These are phyloP conservation scores for Motacilla alba DNA, from an alignment of 2,113 vertebrate species.

Conservation along the genomic window DNA sequence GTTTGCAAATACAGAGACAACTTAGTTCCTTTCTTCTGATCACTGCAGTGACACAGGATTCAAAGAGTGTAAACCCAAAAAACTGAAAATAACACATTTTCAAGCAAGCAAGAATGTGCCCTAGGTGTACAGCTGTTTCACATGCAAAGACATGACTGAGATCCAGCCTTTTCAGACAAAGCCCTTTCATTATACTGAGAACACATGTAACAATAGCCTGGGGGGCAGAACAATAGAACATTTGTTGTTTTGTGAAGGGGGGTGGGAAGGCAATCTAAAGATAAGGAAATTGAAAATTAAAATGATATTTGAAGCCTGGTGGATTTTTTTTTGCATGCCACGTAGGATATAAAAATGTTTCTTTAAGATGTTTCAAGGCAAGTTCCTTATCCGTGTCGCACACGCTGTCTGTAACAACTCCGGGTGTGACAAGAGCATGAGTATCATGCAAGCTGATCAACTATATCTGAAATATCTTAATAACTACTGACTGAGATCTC, in stretches of 20 bases:
- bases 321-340: not conserved
- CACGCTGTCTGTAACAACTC: not conserved
- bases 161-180: constrained; percentile 32
- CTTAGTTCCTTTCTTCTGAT: not conserved
- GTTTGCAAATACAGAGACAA: not conserved
- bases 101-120: not conserved
- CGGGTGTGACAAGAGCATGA: not conserved
- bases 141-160: constrained; percentile 34
- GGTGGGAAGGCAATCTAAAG: not conserved
- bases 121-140: constrained; percentile 50
- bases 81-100: not conserved
- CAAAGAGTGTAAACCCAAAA: not conserved
- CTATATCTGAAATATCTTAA: not conserved
- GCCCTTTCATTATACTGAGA: constrained; percentile 25
- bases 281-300: constrained; percentile 37
- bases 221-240: not conserved
- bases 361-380: not conserved
- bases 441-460: not conserved
- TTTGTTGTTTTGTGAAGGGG: not conserved
- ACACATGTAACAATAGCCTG: constrained; percentile 41
- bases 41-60: not conserved
- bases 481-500: not conserved
- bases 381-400: not conserved
- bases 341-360: not conserved
- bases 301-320: not conserved